Base-by-base conservation (phyloP, 2,113 vertebrate species). In the Thymallus thymallus region DNA sequence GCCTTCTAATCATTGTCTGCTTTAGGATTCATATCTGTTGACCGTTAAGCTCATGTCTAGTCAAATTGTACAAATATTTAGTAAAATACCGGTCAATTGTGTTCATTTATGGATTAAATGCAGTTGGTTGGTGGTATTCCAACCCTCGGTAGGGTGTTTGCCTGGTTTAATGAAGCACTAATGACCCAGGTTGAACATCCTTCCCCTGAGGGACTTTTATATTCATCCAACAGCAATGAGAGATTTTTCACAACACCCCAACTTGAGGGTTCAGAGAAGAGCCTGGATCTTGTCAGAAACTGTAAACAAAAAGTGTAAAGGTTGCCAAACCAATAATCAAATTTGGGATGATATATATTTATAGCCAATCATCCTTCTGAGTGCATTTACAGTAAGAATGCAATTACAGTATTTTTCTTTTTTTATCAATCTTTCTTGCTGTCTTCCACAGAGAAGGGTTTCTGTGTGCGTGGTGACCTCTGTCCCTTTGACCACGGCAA, bases 401-500 rank as follows among this genome's bases (percentile, higher is more conserved):
- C 4, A 5, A 51, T 51, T 9, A n/a, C 7, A 2, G n/a, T 10
- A 7, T 32, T 10, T 35, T 0, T 51, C 18, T 13, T 51, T 41
- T 41, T 41, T 41, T 7, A 29, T 23, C 29, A 45, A 5, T 61
- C 22, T 23, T 51, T n/a, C n/a, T 64, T 18, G 5, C 30, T 13
- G 6, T 45, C 30, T n/a, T 32, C n/a, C 65, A 5, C 92, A 99
- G 98, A 98, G 86, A 96, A 98, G 91, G 98, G 98, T 62, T 99
- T 96, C 88, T 99, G 98, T 45, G 95, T 99, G 6, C 96, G 97
- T 29, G 98, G 97, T 4, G 96, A 99, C 48, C 95, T 97, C 55
- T 98, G 97, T 92, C 96, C 93, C 9, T 99, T 96, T 30, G 97
- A 98, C 83, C 97, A 98, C 32, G 96, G 98, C 70, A 97, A 95